A percentile compares a stretch with the other conserved stretches of the same genome.
phyloP scores from a whole-genome alignment of 2,113 vertebrate species.

The Cavia aperea region DNA sequence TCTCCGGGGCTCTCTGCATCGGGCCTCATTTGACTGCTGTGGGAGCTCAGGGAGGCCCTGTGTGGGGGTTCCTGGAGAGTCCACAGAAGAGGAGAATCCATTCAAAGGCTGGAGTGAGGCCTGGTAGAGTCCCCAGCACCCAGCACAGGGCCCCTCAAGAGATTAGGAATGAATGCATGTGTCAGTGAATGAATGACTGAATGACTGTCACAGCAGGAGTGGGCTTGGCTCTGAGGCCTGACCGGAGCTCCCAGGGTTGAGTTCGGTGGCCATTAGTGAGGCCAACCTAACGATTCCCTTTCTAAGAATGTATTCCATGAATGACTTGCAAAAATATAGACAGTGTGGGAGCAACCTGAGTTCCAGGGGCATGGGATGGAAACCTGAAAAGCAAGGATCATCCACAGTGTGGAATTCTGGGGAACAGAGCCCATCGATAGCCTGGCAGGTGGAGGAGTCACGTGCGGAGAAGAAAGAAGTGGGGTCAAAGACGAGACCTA shows the following conservation, averaged over 20 bases:
- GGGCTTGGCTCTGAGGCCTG: neutral
- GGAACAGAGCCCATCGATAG: neutral
- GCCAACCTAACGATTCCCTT: neutral
- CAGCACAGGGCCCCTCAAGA: neutral
- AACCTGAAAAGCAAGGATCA: rapidly evolving
- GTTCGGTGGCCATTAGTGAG: neutral
- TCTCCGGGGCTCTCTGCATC: neutral
- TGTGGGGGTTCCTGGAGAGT: neutral
- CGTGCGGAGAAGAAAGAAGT: no score
- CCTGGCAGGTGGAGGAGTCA: neutral
- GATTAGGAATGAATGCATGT: neutral
- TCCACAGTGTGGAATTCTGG: neutral
- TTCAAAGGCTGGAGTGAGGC: neutral
- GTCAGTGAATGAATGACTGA: no score
- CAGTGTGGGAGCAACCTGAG: neutral
- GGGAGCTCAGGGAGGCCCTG: neutral
- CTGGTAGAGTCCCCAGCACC: neutral
- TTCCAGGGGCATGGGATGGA: neutral
- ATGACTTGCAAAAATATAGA: neutral
- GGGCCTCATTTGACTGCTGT: neutral
- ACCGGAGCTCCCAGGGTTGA: rapidly evolving
- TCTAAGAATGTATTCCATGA: neutral
- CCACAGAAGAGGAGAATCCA: neutral
- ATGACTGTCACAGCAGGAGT: neutral
- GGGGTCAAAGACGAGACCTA: rapidly evolving